These are phyloP conservation scores for Bombus sibiricus DNA, from an alignment of 1,140 invertebrate species.

Conservation along the genomic window DNA sequence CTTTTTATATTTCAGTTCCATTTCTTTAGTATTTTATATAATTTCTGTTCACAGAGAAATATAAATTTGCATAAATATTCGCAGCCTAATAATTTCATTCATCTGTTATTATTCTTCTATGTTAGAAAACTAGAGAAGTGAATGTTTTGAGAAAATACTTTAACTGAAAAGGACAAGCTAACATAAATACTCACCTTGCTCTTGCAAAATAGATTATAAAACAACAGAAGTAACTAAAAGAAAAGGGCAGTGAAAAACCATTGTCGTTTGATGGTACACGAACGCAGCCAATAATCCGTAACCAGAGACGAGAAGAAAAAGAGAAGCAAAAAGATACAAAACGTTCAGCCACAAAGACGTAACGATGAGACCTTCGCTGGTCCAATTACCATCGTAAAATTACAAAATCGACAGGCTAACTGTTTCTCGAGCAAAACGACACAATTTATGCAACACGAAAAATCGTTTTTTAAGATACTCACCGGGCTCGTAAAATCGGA, in stretches of 20 bases:
- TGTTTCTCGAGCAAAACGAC: not conserved
- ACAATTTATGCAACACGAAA: not conserved
- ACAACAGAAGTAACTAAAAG: not conserved
- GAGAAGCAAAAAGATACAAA: not conserved
- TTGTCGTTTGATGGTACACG: not conserved
- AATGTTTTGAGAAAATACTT: not conserved
- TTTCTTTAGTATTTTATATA: too few relatives aligned
- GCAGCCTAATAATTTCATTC: too few relatives aligned
- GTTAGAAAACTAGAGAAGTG: not conserved
- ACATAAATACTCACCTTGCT: not conserved
- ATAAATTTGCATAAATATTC: too few relatives aligned
- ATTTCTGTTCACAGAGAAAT: too few relatives aligned
- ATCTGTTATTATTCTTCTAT: too few relatives aligned
- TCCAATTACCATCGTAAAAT: not conserved
- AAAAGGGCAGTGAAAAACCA: not conserved
- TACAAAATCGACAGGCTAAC: not conserved
- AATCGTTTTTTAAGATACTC: not conserved
- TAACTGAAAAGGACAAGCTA: not conserved
- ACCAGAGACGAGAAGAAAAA: not conserved
- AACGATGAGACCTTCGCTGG: slow-evolving; percentile 9
- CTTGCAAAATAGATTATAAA: too few relatives aligned
- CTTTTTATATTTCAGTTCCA: too few relatives aligned
- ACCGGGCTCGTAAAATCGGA: not conserved
- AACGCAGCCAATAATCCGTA: not conserved
- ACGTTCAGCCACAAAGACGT: not conserved